These are phyloP conservation scores for Stenotaenia linearis DNA, from an alignment of 2,888 invertebrate genomes.

Conservation along the genomic window DNA sequence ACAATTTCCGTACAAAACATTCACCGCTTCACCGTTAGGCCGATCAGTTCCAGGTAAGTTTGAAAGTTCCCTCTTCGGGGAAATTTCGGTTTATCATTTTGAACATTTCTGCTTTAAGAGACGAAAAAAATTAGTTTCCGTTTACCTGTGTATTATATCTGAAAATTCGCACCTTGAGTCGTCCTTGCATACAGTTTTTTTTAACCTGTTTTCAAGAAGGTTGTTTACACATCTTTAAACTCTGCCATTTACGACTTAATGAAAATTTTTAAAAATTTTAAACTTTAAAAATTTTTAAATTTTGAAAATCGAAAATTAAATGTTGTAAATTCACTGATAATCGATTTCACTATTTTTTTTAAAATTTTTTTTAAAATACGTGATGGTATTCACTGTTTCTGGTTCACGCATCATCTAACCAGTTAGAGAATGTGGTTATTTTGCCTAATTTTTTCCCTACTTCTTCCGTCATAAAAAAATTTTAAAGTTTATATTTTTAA, in stretches of 20 bases:
- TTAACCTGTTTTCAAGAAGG: neutral
- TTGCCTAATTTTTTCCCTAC: neutral
- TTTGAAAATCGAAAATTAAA: neutral
- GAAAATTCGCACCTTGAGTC: neutral
- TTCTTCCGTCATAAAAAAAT: too few relatives aligned
- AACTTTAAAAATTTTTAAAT: neutral
- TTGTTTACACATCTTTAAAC: neutral
- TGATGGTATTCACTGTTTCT: neutral
- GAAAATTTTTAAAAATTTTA: neutral
- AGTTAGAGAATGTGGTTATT: slow-evolving; percentile 4
- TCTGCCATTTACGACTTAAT: neutral
- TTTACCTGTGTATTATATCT: neutral
- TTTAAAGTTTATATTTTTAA: neutral
- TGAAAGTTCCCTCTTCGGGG: too few relatives aligned
- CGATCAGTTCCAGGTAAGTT: neutral
- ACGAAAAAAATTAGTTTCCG: too few relatives aligned
- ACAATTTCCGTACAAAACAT: neutral
- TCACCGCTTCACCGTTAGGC: neutral
- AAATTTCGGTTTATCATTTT: too few relatives aligned
- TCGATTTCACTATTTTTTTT: neutral
- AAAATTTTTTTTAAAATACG: neutral
- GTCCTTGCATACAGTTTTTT: neutral
- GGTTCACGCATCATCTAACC: neutral
- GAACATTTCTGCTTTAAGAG: too few relatives aligned
- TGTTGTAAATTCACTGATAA: neutral